Evolutionary conservation across 2,113 vertebrate genomes (phyloP).

Genomic region (Tenrec ecaudatus): DNA sequence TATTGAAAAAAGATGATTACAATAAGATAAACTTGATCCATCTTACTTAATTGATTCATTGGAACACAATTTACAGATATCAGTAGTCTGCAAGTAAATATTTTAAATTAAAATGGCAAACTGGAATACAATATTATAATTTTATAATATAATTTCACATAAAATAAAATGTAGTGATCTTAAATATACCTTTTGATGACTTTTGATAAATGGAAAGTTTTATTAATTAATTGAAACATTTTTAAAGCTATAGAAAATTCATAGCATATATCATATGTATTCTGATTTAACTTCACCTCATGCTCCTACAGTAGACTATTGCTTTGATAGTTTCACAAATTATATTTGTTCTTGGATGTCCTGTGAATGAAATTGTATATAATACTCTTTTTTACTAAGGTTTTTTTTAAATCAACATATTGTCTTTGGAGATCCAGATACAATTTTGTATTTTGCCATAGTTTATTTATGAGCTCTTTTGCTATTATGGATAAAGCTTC

Average conservation of each 20-base stretch:
- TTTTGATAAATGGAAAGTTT: neutral
- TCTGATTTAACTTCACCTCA: neutral
- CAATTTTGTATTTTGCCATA: neutral
- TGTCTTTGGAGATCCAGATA: neutral
- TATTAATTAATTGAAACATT: neutral
- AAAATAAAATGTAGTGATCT: neutral
- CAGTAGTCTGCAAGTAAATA: no score
- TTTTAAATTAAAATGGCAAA: no score
- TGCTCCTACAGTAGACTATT: neutral
- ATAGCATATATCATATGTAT: neutral
- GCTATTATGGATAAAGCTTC: neutral
- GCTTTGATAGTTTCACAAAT: neutral
- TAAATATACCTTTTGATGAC: neutral
- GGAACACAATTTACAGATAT: no score
- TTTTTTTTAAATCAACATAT: neutral
- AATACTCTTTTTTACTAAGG: neutral
- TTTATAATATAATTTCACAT: no score
- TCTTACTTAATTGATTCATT: neutral
- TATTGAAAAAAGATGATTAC: neutral
- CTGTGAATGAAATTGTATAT: neutral
- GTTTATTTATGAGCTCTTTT: neutral
- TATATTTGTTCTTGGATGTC: neutral
- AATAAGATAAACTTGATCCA: neutral
- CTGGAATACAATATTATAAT: no score
- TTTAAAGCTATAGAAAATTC: neutral